These are phyloP conservation scores for Loris lydekkerianus DNA, from an alignment of 2,797 vertebrate genomes.

Conservation along the genomic window DNA sequence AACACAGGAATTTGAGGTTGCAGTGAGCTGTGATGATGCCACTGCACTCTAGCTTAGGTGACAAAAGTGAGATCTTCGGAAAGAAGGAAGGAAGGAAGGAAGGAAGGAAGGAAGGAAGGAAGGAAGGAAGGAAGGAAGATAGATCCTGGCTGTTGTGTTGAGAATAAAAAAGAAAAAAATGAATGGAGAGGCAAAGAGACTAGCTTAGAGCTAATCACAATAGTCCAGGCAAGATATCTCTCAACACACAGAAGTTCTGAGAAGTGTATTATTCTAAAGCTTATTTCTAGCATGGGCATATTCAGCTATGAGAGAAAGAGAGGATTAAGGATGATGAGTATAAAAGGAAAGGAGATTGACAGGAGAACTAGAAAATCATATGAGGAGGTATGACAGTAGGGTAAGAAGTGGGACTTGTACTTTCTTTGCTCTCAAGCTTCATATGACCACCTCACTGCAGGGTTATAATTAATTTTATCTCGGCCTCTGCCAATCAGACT, in stretches of 20 bases:
- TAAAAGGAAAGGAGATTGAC: background rate
- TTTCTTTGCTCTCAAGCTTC: background rate
- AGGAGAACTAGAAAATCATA: background rate
- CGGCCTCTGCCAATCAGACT: background rate
- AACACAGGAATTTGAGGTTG: too few species aligned
- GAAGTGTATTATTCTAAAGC: background rate
- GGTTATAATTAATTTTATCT: conserved; percentile 22
- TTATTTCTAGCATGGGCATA: background rate
- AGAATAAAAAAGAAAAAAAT: background rate
- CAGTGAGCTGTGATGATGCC: too few species aligned
- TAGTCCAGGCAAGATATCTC: background rate
- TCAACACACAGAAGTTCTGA: background rate
- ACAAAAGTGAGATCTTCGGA: too few species aligned
- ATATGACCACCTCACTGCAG: background rate
- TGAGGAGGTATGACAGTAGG: background rate
- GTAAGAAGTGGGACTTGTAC: background rate
- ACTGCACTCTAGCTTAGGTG: too few species aligned
- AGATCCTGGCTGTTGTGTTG: background rate
- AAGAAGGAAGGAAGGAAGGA: too few species aligned
- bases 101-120: too few species aligned
- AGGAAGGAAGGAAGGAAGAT: too few species aligned
- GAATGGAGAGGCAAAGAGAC: background rate
- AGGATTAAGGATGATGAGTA: background rate
- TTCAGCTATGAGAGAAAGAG: background rate
- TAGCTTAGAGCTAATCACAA: background rate